Evolutionary conservation across 2,797 vertebrate species (phyloP).

Genomic region (Hirundo rustica): DNA sequence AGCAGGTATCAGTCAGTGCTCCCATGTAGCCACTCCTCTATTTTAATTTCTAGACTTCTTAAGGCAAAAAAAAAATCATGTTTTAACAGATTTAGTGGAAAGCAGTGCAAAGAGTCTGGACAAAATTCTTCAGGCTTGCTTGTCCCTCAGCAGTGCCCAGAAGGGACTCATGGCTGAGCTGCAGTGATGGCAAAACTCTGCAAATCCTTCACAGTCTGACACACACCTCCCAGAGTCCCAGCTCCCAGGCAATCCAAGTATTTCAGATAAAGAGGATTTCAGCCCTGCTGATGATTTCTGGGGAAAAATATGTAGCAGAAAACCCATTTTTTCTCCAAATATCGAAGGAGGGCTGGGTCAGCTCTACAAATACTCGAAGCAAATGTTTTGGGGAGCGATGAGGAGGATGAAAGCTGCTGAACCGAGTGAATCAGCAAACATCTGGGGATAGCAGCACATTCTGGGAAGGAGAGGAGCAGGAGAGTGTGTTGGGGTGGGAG

Average conservation of each 20-base stretch:
- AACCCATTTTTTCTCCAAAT: rapidly evolving
- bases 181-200: rapidly evolving
- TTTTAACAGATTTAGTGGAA: neutral
- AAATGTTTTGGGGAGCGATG: neutral
- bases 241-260: neutral
- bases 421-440: neutral
- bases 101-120: neutral
- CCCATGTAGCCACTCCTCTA: rapidly evolving
- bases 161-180: neutral
- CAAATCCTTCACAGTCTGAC: neutral
- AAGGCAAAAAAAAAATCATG: neutral
- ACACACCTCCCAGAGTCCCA: neutral
- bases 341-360: neutral
- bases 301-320: neutral
- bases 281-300: neutral
- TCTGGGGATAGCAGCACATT: neutral
- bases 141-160: neutral
- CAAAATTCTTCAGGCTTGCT: neutral
- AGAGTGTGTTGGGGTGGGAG: neutral
- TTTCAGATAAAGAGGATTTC: neutral
- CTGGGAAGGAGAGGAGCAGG: neutral
- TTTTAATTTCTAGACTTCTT: neutral
- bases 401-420: neutral
- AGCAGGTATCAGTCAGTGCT: neutral
- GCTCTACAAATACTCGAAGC: neutral